Percentiles rank a stretch among this genome's conserved stretches.
Conservation (phyloP, 2,113 vertebrate species). For the Chionis minor region DNA sequence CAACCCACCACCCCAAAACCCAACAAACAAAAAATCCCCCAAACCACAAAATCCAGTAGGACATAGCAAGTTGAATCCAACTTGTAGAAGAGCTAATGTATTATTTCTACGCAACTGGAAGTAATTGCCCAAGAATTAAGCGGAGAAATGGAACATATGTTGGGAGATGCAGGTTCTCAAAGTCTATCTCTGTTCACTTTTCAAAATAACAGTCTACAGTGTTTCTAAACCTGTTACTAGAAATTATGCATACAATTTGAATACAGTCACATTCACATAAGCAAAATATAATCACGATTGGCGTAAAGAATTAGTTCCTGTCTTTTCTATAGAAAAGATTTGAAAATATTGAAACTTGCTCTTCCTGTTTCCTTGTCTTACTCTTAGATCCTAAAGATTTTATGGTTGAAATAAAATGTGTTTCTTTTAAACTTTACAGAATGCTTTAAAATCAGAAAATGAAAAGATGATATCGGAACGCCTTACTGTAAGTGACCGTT, state of each 20-base stretch:
- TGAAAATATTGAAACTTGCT: background rate
- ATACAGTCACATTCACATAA: background rate
- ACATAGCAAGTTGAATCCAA: background rate
- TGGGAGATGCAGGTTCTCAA: background rate
- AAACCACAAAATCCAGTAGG: background rate
- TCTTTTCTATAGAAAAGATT: background rate
- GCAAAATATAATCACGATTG: background rate
- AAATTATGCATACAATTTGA: background rate
- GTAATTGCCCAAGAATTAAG: background rate
- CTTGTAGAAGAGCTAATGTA: background rate
- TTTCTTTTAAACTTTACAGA: slow-evolving; percentile 74
- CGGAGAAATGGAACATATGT: background rate
- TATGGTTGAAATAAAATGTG: background rate
- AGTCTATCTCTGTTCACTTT: background rate
- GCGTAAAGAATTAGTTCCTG: background rate
- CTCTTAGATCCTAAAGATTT: background rate
- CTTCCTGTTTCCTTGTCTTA: background rate
- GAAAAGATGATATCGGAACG: slow-evolving; percentile 65
- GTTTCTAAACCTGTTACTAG: background rate
- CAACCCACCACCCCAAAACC: no score
- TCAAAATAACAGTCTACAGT: background rate
- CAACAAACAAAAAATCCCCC: background rate
- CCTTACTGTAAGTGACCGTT: slow-evolving; percentile 80
- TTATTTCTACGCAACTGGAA: background rate
- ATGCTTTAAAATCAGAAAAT: slow-evolving; percentile 79